Base-by-base conservation (phyloP, 2,113 vertebrate genomes). In the Oenanthe oenanthe region DNA sequence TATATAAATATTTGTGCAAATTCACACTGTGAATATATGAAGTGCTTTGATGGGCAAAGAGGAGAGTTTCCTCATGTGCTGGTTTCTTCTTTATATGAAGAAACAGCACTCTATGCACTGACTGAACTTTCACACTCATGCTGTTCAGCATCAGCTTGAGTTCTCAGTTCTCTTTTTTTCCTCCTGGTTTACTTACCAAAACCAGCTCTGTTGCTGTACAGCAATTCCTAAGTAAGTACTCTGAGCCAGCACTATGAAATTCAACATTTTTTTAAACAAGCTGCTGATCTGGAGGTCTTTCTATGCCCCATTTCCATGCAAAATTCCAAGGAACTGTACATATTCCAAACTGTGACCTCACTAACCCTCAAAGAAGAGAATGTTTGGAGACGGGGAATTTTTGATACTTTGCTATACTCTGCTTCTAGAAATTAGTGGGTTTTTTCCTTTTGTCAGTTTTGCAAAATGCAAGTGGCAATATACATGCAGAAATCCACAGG, bases 1-100 rank as follows among this genome's bases (percentile, higher is more conserved):
- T 96, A 86, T 88, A 90, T 92, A 93, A 95, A 96, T 92, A 96
- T 95, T 97, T 96, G 88, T 92, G 67, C 51, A 89, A 93, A 86
- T 94, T 97, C 95, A 96, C 92, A 89, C 92, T 90, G 85, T 95
- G 97, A 95, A 67, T 93, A 90, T 84, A 83, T 66, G 75, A 93
- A 89, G 81, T 92, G 66, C 90, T 95, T 84, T 87, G 82, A 86
- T 89, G 95, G 87, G 48, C 47, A 57, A 70, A 87, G 88, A 77
- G 62, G 74, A 96, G 58, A 72, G 36, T 87, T 92, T 85, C 76
- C 87, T 85, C 61, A 26, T 48, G 53, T 77, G 79, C 20, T 79
- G 83, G 32, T 91, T 91, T 93, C 91, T 91, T 91, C 93, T 97
- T 95, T 85, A 53, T 70, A 28, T 78, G 78, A 81, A 88, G 45